Conservation (phyloP, 2,888 invertebrate genomes). For the Phanerotoma sp. region DNA sequence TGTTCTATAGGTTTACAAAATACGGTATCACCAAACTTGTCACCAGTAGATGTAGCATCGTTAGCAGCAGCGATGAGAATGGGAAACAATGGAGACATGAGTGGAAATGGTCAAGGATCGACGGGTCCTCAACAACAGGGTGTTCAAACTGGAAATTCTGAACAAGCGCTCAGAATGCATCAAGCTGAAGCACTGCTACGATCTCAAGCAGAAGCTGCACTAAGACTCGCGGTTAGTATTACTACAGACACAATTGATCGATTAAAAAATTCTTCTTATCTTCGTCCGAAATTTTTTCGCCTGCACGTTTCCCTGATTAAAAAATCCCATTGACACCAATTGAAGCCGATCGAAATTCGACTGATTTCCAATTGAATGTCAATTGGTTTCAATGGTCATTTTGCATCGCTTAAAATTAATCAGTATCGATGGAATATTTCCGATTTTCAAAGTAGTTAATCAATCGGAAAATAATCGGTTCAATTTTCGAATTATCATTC, state of each 20-base stretch:
- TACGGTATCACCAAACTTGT: conserved; percentile 55
- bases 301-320: no score
- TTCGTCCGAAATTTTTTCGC: no score
- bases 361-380: no score
- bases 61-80: conserved; percentile 57
- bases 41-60: conserved; percentile 55
- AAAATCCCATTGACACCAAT: no score
- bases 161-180: conserved; percentile 66
- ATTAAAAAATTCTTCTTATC: no score
- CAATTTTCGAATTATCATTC: no score
- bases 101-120: conserved; percentile 52
- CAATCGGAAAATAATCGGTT: no score
- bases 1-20: conserved; percentile 53
- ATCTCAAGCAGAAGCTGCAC: conserved; percentile 82
- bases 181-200: conserved; percentile 80
- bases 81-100: conserved; percentile 58
- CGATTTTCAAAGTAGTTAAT: no score
- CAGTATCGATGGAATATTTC: no score
- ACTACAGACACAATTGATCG: conserved; percentile 24
- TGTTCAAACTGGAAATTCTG: conserved; percentile 51
- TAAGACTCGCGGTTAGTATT: conserved; percentile 71
- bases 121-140: conserved; percentile 54
- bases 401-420: no score
- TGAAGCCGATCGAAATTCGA: no score
- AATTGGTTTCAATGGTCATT: no score